A percentile compares a stretch with the other conserved stretches of the same genome.
Evolutionary conservation across 2,888 invertebrate genomes (phyloP).

Genomic region (Cantharis lateralis): DNA sequence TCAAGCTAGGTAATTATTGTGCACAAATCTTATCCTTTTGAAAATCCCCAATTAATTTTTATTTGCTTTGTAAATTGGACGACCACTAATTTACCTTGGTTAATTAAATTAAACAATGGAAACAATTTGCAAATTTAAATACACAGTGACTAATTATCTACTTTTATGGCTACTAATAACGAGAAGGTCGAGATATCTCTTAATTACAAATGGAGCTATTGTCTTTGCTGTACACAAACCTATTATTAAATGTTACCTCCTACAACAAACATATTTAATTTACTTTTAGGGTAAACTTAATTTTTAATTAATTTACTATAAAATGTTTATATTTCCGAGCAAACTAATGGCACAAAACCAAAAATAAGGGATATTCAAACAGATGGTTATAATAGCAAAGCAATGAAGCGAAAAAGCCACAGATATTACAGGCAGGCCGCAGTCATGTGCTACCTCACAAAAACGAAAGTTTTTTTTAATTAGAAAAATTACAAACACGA

Average conservation of each 20-base stretch:
- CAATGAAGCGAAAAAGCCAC: slow-evolving; percentile 30
- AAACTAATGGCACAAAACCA: not conserved
- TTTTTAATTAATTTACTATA: not conserved
- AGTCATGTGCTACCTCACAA: slow-evolving; percentile 35
- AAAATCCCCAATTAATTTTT: not conserved
- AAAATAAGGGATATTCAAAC: not conserved
- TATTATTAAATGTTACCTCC: not conserved
- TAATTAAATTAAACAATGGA: not conserved
- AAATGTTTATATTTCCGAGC: not conserved
- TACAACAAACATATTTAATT: not conserved
- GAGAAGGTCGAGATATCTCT: not conserved
- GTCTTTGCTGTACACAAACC: not conserved
- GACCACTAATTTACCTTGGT: not conserved
- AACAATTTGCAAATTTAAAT: not conserved
- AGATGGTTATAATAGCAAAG: slow-evolving; percentile 19
- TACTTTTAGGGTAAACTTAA: not conserved
- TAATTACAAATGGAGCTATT: not conserved
- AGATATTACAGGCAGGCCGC: slow-evolving; percentile 31
- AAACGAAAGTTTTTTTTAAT: slow-evolving; percentile 38
- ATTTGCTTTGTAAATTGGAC: not conserved
- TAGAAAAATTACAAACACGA: slow-evolving; percentile 47
- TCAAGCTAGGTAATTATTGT: not conserved
- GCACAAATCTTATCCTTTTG: not conserved
- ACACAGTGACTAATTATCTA: not conserved
- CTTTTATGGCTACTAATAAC: not conserved